These are phyloP conservation scores for Fistularia commersonii DNA, from an alignment of 2,797 vertebrate genomes.

Conservation along the genomic window DNA sequence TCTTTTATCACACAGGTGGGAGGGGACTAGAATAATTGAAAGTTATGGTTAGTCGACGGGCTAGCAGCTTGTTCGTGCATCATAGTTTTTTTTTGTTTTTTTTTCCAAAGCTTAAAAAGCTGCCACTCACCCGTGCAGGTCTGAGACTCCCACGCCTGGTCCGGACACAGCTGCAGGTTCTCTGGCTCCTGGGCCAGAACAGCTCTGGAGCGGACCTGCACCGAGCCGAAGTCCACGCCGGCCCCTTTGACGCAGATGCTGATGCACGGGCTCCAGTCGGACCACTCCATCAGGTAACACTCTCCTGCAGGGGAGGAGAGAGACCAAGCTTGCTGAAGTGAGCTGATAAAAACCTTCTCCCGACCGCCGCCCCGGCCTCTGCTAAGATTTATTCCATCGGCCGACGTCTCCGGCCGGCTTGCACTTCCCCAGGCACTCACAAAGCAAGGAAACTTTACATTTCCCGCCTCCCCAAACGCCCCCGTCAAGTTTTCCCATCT, in stretches of 20 bases:
- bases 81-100: too few relatives aligned
- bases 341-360: neutral
- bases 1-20: too few relatives aligned
- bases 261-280: conserved; percentile 91
- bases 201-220: conserved; percentile 89
- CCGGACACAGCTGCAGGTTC: conserved; percentile 91
- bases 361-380: neutral
- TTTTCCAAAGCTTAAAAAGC: too few relatives aligned
- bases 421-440: too few relatives aligned
- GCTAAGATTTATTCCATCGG: too few relatives aligned
- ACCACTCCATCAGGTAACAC: conserved; percentile 97
- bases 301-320: conserved; percentile 78
- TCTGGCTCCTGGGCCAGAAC: conserved; percentile 92
- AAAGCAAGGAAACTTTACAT: too few relatives aligned
- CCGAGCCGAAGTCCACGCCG: conserved; percentile 85
- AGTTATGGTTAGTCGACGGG: too few relatives aligned
- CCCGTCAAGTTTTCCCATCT: too few relatives aligned
- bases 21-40: too few relatives aligned
- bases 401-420: too few relatives aligned
- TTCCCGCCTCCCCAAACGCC: too few relatives aligned
- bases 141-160: conserved; percentile 89
- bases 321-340: neutral
- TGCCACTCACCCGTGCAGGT: conserved; percentile 79
- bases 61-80: too few relatives aligned
- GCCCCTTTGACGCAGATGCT: conserved; percentile 88